Conservation (phyloP, 2,113 vertebrate species). For the Peromyscus maniculatus region DNA sequence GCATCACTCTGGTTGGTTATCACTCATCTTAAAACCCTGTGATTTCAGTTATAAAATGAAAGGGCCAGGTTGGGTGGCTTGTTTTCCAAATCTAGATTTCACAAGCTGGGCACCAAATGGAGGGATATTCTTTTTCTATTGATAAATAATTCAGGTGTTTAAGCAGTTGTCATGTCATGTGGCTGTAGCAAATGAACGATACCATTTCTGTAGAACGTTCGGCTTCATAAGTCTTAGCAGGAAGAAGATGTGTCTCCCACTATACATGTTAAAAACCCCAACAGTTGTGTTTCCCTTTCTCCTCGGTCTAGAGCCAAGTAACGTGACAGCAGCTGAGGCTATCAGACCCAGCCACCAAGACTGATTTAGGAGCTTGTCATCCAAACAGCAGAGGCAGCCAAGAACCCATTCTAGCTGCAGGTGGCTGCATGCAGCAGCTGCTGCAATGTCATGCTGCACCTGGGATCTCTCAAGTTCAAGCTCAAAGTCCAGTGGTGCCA, state of each 20-base stretch:
- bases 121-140: neutral
- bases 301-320: neutral
- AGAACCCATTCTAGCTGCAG: neutral
- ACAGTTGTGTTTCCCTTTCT: neutral
- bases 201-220: neutral
- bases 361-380: neutral
- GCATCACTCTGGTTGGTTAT: neutral
- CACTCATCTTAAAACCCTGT: neutral
- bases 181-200: neutral
- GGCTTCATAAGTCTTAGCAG: neutral
- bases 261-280: neutral
- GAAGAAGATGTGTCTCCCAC: neutral
- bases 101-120: neutral
- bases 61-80: neutral
- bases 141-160: neutral
- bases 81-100: neutral
- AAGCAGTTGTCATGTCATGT: neutral
- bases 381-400: neutral
- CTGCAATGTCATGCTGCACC: neutral
- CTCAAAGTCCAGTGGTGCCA: neutral
- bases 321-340: neutral
- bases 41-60: neutral
- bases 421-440: slow-evolving; percentile 25
- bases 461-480: neutral
- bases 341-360: neutral